Evolutionary conservation across 2,113 vertebrate species (phyloP), one percentile per base, ranked within the genome.

Genomic region (Anguilla japonica): DNA sequence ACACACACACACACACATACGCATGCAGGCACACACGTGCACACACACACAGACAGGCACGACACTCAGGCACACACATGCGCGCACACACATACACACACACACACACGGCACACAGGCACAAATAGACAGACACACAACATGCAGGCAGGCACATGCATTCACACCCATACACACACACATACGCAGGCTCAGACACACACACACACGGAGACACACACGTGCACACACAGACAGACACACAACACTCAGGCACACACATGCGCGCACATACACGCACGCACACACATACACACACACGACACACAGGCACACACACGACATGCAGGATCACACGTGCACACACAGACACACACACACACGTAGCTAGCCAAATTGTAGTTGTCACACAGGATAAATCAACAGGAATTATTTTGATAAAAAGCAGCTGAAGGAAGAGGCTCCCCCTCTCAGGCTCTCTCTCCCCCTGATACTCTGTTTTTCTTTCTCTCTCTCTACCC

Each of bases 381-480:
- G 80, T 34, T 15, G 80, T 67, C 80, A 82, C 40, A 43, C 80
- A 11, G 80, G 41, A 81, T 81, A 41, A 81, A 46, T 81, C 80
- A 41, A 22, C 41, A 39, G 40, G 6, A 40, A 79, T 39, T 43
- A 39, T 79, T 85, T 79, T 50, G 71, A n/a, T 79, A 85, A 85
- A 85, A 85, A 53, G 39, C 39, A 40, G 26, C 22, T 79, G 67
- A 3, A 29, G 29, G 83, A 13, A 41, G 84, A 67, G 39, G 84
- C 14, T n/a, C 46, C 46, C 43, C 29, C 5, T 46, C 81, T 41
- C 29, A 16, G 16, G 22, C 41, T 41, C 41, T 7, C 40, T n/a
- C 46, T 14, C 43, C 29, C 5, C 11, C 81, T 4, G 11, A 14
- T 50, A 41, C 39, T 40, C 39, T 41, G 5, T 34, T 50, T 60